Base-by-base conservation (phyloP, 2,113 vertebrate genomes). In the Camarhynchus parvulus region DNA sequence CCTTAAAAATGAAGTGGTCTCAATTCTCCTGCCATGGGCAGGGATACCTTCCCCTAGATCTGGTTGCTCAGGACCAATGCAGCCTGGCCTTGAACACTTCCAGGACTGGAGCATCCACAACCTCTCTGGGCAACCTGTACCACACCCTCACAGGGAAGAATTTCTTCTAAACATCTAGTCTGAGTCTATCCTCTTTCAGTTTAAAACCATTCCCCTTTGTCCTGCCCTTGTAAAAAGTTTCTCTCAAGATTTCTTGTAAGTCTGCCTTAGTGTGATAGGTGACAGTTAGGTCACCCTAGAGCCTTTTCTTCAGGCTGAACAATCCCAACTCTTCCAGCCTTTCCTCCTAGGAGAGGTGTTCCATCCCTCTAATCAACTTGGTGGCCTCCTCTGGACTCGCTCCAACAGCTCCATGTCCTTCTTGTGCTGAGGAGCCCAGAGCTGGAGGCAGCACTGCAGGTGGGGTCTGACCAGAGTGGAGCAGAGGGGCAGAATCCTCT, bases 381-480 rank as follows among this genome's bases (percentile, higher is more conserved):
- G 3, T 33, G 5, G 8, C 25, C 14, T 49, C n/a, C 76, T 66
- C 67, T 66, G 59, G 31, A 19, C 15, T 66, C 0, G 0, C 5
- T 66, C 22, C 31, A 37, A 1, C 17, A 50, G 22, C 1, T 44
- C 42, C 35, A 2, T 50, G 59, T 68, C 44, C 31, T 59, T 44
- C 24, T 37, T 68, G 21, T 86, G 31, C 44, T 86, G 67, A 14
- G 23, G 21, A 31, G 22, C 50, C 42, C 86, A 64, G 59, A 42
- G 50, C 58, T 73, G 68, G 42, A 50, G 37, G 37, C 44, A 73
- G 76, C 68, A 3, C 67, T 81, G 59, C 42, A 42, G 21, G 12
- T 58, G 67, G 42, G 67, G 35, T 33, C 50, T 80, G 17, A 50
- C 14, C 67, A 64, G 85, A 18, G 67, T 42, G 59, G 42, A 42